A percentile compares a stretch with the other conserved stretches of the same genome.
Conservation (phyloP, 2,888 invertebrate genomes). For the Trachelus tabidus region DNA sequence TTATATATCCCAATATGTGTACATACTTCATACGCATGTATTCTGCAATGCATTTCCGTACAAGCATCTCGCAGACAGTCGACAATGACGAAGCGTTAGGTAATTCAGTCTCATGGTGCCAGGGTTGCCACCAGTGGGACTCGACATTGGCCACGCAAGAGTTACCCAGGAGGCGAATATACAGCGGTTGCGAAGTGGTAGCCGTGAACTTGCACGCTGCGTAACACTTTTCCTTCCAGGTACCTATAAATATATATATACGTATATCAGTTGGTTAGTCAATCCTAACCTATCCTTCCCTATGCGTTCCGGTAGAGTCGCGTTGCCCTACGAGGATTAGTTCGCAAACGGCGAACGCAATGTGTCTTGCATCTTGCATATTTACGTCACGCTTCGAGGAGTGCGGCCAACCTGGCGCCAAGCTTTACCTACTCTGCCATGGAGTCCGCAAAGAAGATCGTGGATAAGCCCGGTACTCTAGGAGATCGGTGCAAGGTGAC, state of each 20-base stretch:
- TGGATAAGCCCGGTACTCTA: not conserved
- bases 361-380: constrained; percentile 54
- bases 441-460: not conserved
- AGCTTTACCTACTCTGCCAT: not conserved
- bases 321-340: not conserved
- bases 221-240: constrained; percentile 1
- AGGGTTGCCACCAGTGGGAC: not conserved
- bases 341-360: constrained; percentile 39
- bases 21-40: not conserved
- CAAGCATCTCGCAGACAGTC: not conserved
- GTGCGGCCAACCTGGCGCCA: constrained; percentile 47
- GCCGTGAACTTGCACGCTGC: not conserved
- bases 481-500: not conserved
- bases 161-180: not conserved
- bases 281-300: not conserved
- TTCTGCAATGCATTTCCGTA: not conserved
- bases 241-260: not conserved
- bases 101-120: not conserved
- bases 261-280: not conserved
- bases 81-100: not conserved
- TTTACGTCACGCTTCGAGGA: constrained; percentile 58
- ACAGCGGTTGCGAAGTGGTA: not conserved
- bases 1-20: not conserved
- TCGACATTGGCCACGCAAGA: not conserved
- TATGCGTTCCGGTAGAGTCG: not conserved